Conservation (phyloP, 2,888 invertebrate genomes). For the Acanthosepion esculentum region DNA sequence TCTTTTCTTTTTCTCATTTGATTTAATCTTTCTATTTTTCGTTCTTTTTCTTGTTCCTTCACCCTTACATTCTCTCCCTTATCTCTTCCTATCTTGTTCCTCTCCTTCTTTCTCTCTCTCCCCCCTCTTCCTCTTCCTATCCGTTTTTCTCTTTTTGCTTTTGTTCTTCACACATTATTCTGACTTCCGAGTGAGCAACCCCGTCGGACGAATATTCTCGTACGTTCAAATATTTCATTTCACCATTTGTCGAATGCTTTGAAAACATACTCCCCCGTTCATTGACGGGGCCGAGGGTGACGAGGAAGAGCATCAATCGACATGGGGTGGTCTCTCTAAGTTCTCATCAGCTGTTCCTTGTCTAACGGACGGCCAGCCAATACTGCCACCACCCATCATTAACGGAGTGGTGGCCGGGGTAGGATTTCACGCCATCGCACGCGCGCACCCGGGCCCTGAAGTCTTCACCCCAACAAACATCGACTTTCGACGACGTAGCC, state of each 20-base stretch:
- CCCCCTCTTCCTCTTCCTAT: background rate
- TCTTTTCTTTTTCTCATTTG: too few relatives aligned
- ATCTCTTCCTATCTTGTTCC: background rate
- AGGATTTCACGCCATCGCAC: background rate
- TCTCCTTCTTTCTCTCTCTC: too few relatives aligned
- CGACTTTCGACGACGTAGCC: background rate
- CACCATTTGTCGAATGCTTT: background rate
- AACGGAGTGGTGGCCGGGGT: background rate
- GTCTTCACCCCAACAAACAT: background rate
- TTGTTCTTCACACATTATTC: background rate
- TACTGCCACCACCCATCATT: background rate
- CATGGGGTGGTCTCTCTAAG: background rate
- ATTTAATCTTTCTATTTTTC: too few relatives aligned
- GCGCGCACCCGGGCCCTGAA: background rate
- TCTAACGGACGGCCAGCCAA: background rate
- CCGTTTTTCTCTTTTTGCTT: background rate
- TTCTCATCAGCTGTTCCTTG: background rate
- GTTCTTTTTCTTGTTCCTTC: too few relatives aligned
- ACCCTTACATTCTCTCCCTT: too few relatives aligned
- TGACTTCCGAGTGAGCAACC: background rate
- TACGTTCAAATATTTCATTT: background rate
- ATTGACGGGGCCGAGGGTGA: background rate
- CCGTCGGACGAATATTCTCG: background rate
- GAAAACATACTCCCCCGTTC: background rate
- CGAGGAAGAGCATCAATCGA: background rate